These are phyloP conservation scores for Coptodon rendalli DNA, from an alignment of 2,113 vertebrate species.

Conservation along the genomic window DNA sequence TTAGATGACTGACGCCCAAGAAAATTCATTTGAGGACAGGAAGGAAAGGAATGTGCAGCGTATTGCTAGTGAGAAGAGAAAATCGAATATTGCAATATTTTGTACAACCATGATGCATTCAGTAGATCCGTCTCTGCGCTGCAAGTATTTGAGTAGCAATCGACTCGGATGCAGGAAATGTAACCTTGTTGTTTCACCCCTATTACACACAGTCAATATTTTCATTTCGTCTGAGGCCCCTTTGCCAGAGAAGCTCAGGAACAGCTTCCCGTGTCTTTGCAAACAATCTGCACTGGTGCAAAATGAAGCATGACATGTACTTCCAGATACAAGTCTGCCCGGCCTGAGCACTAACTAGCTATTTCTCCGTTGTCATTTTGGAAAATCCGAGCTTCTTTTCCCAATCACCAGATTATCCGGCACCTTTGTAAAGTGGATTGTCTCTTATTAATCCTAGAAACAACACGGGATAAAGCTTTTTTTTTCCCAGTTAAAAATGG, in stretches of 20 bases:
- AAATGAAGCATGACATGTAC: conserved; percentile 24
- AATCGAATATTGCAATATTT: not conserved
- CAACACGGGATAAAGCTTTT: not conserved
- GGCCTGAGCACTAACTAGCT: not conserved
- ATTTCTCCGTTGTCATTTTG: not conserved
- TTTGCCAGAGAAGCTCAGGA: not conserved
- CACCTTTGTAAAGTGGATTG: not conserved
- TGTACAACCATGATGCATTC: not conserved
- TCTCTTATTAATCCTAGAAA: not conserved
- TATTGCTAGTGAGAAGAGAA: not conserved
- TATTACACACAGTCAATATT: conserved; percentile 49
- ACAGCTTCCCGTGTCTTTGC: not conserved
- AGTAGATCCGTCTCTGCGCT: not conserved
- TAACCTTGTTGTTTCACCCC: conserved; percentile 34
- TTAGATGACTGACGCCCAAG: not conserved
- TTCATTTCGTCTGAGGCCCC: conserved; percentile 26
- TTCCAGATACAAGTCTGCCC: not conserved
- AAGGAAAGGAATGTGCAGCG: not conserved
- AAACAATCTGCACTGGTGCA: conserved; percentile 24
- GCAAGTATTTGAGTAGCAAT: conserved; percentile 6
- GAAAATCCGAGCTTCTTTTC: not conserved
- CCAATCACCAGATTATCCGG: not conserved
- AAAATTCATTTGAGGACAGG: conserved; percentile 10
- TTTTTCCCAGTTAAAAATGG: fast-evolving
- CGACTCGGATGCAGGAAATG: conserved; percentile 2